These are phyloP conservation scores for Arrhopalites spinosus DNA, from an alignment of 2,888 invertebrate species.

Conservation along the genomic window DNA sequence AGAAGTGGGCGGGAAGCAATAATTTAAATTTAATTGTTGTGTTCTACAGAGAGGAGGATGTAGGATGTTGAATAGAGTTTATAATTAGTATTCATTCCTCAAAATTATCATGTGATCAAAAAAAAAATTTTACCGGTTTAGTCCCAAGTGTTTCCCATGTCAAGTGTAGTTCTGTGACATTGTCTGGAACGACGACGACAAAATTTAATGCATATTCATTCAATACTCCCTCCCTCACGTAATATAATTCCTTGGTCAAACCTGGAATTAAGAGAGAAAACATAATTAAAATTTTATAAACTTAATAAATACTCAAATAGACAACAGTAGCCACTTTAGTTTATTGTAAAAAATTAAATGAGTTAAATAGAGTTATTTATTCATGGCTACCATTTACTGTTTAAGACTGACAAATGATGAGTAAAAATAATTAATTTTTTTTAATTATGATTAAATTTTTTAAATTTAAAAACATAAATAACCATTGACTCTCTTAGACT, in stretches of 20 bases:
- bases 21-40: slow-evolving; percentile 31
- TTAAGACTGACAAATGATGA: too few relatives aligned
- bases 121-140: slow-evolving; percentile 69
- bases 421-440: too few relatives aligned
- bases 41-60: slow-evolving; percentile 18
- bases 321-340: too few relatives aligned
- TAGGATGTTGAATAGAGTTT: neutral
- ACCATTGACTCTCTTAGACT: too few relatives aligned
- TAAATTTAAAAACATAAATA: too few relatives aligned
- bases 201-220: slow-evolving; percentile 91
- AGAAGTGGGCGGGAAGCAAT: neutral
- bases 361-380: too few relatives aligned
- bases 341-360: too few relatives aligned
- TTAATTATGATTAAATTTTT: too few relatives aligned
- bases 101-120: neutral
- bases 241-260: slow-evolving; percentile 83
- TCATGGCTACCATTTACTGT: too few relatives aligned
- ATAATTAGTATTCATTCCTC: neutral
- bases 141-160: slow-evolving; percentile 88
- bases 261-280: slow-evolving; percentile 66
- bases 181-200: slow-evolving; percentile 82
- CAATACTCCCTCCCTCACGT: slow-evolving; percentile 86
- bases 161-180: slow-evolving; percentile 83
- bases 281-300: neutral
- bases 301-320: neutral